Base-by-base conservation (phyloP, 2,113 vertebrate genomes). In the Rutilus rutilus region DNA sequence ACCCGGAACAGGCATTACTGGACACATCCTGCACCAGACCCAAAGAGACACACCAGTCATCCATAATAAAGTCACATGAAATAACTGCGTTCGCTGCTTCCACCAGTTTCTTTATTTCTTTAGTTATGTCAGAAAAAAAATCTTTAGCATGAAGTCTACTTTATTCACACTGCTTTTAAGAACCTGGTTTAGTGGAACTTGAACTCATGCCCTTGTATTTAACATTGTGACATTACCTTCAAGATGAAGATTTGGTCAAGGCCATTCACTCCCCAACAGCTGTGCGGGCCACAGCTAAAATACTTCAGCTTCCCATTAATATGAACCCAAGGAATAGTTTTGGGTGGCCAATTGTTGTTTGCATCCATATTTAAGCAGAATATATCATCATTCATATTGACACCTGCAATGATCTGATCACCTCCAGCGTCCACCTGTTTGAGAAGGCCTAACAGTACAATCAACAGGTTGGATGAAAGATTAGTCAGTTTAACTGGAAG, bases 211-310 rank as follows among this genome's bases (percentile, higher is more conserved):
- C 23, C 8, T 1, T 60, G 36, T 30, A 54, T 8, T 21, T 19
- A 15, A 11, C 10, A 64, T 25, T 52, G 10, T 15, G 39, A 3
- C 15, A 81, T 30, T 17, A 90, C 89, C 85, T 19, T 42, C 57
- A 45, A n/a, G 17, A 81, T 4, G 30, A 0, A 83, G 42, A 88
- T 60, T 1, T 60, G 2, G 59, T 60, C 1, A 0, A 5, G 0
- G 0, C 2, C 11, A 69, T 71, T 75, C 3, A 87, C 42, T 45
- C 84, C 89, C 89, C 85, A 90, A 83, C 90, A 90, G 39, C 76
- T 86, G 1, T 54, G 25, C 0, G 6, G 19, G 14, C 89, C 54
- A 5, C 33, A 33, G 3, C 33, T 33, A 3, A 3, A 33, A 33
- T 33, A 33, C 33, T 33, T 33, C 33, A 33, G 33, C 33, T 33